Evolutionary conservation across 2,888 invertebrate genomes (phyloP), one percentile per base, ranked within the genome.

Genomic region (Heliconius hortense): DNA sequence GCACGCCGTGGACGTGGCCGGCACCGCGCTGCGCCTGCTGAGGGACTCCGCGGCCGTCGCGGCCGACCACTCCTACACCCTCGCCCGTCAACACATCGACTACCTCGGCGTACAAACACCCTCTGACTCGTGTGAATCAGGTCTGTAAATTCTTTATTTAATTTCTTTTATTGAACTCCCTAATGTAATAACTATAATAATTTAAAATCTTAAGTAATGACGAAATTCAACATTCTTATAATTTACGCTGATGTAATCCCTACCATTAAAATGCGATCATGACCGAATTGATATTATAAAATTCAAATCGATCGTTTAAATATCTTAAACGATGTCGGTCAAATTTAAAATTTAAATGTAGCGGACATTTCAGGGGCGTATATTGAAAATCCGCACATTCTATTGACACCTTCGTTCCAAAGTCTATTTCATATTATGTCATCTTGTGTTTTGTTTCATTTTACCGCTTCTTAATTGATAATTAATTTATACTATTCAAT

Each of bases 91-190:
- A 88, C 94, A 94, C 86, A 94, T 96, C 79, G 96, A 96, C 85
- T 95, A 95, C 83, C 95, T 97, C 72, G 97, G 97, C 82, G 95
- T 97, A 39, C 97, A 97, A 86, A 98, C 98, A 81, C 98, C 98
- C 75, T 98, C 98, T 63, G 98, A 98, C 95, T 98, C 98, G 80
- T 97, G 98, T 96, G 94, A 96, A 92, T 93, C 93, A 90, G 93
- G 93, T 93, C 78, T 88, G 96, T 95, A 80, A 18, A 74, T 67
- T 62, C 62, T 39, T 66, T 74, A 21, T 71, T 59, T 77, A 62
- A 26, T 31, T 64, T 48, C 39, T 28, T 26, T 21, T 24, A n/a
- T 62, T 60, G 31, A 35, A 21, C 8, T 35, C 53, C 53, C 28
- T 59, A 39, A 43, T 53, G 18, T 56, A n/a, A n/a, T n/a, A 63